Base-by-base conservation (phyloP, 2,888 invertebrate species). In the Luffia ferchaultella region DNA sequence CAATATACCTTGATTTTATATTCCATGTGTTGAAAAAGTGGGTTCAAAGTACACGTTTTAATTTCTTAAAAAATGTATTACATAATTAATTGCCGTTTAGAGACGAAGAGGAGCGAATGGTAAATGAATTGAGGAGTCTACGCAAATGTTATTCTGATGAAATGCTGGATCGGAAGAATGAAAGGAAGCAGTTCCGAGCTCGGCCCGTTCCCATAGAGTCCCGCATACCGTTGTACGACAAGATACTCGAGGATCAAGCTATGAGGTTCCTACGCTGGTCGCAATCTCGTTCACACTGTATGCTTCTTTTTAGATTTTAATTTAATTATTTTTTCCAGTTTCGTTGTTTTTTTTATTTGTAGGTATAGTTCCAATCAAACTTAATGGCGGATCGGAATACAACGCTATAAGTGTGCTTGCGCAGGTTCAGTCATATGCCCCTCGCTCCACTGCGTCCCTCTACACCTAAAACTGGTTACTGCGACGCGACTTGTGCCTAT, bases 171-270 rank as follows among this genome's bases (percentile, higher is more conserved):
- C 71, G 72, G 53, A 82, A 85, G 59, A 76, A 72, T 5, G 80
- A 86, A 53, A 80, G 85, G 60, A 86, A 82, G 59, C 71, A 74
- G 46, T 88, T 90, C 55, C 79, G 76, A 60, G 87, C 88, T 1
- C 84, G 87, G 60, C 88, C 90, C 1, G 85, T 91, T 52, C 91
- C 91, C 0, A 85, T 91, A 42, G 89, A 90, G 57, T 90, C 91
- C 0, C 86, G 89, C 59, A 87, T 92, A 53, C 90, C 89, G 0
- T 77, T 91, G 16, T 91, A 89, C 60, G 88, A 91, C 62, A 89
- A 90, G 76, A 87, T 92, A 54, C 75, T 91, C 61, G 89, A 88
- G 55, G 90, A 90, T 54, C 90, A 90, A 69, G 89, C 91, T 64
- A 86, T 87, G 79, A 88, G 90, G 91, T 90, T 71, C 58, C 52